Evolutionary conservation across 2,113 vertebrate species (phyloP).

Genomic region (Callithrix jacchus): DNA sequence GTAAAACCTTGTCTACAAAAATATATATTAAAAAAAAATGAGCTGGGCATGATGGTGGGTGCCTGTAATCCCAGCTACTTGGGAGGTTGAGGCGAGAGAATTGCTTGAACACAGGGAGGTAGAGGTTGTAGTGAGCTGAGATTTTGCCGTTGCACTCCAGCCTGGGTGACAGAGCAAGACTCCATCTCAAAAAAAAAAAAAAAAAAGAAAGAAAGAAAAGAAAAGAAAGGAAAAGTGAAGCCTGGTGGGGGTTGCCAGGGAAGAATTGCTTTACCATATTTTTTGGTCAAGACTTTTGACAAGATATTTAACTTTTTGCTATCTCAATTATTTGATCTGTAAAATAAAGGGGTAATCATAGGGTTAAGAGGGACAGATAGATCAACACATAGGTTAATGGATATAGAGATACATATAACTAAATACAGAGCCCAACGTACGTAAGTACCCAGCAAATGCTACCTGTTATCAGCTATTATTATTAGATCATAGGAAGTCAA

Average conservation of each 20-base stretch:
- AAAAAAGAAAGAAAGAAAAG: background rate
- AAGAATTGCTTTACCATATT: background rate
- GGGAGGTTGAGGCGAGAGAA: too few species aligned
- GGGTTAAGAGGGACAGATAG: background rate
- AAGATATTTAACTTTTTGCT: background rate
- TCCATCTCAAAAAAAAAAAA: too few species aligned
- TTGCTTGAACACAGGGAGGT: too few species aligned
- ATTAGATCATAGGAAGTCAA: background rate
- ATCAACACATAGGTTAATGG: background rate
- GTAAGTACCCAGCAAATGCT: background rate
- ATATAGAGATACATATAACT: background rate
- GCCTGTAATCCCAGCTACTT: too few species aligned
- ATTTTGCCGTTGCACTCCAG: too few species aligned
- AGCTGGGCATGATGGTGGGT: too few species aligned
- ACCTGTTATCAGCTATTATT: background rate
- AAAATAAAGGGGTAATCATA: background rate
- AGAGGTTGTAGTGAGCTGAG: too few species aligned
- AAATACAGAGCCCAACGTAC: background rate
- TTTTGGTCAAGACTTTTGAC: background rate
- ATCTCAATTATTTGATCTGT: background rate
- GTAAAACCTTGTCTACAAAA: too few species aligned
- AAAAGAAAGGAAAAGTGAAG: background rate
- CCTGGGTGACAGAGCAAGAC: too few species aligned
- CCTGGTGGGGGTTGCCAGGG: background rate
- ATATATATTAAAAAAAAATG: too few species aligned